These are phyloP conservation scores for Axea sp. DNA, from an alignment of 2,888 invertebrate species.

Conservation along the genomic window DNA sequence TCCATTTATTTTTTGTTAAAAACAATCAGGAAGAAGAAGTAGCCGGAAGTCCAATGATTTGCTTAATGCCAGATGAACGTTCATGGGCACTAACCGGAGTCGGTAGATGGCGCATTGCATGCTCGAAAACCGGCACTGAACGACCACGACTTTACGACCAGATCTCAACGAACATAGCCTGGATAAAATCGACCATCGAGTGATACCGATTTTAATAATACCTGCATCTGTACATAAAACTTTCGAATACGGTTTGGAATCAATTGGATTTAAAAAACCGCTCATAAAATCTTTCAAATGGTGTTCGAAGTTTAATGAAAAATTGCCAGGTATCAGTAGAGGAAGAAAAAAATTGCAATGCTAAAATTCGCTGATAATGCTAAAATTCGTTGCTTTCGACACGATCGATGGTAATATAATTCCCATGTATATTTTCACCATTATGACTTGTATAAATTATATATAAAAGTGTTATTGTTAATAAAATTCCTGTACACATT, in stretches of 20 bases:
- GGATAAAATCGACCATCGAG: constrained; percentile 89
- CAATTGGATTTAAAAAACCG: background rate
- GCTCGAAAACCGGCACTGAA: constrained; percentile 87
- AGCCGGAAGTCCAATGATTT: constrained; percentile 92
- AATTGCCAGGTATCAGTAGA: too few species aligned
- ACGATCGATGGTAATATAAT: too few species aligned
- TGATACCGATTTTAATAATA: constrained; percentile 58
- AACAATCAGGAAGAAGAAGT: constrained; percentile 88
- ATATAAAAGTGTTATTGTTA: constrained; percentile 27
- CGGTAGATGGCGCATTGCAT: constrained; percentile 92
- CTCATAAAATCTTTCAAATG: constrained; percentile 19
- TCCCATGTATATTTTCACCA: constrained; percentile 54
- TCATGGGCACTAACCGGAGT: constrained; percentile 91
- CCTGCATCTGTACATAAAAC: constrained; percentile 6
- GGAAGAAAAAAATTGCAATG: background rate
- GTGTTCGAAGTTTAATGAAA: constrained; percentile 22
- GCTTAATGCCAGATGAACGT: constrained; percentile 85
- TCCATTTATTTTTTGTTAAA: too few species aligned
- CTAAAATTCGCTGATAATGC: too few species aligned
- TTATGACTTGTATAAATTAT: constrained; percentile 51
- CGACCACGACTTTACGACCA: constrained; percentile 91
- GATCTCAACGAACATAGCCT: constrained; percentile 89
- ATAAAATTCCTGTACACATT: constrained; percentile 13
- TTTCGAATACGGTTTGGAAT: constrained; percentile 35
- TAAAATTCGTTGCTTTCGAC: too few species aligned